Evolutionary conservation across 92 coral and sea anemone species (phyloP), one percentile per base, ranked within the genome.

Genomic region (Heliopora coerulea): DNA sequence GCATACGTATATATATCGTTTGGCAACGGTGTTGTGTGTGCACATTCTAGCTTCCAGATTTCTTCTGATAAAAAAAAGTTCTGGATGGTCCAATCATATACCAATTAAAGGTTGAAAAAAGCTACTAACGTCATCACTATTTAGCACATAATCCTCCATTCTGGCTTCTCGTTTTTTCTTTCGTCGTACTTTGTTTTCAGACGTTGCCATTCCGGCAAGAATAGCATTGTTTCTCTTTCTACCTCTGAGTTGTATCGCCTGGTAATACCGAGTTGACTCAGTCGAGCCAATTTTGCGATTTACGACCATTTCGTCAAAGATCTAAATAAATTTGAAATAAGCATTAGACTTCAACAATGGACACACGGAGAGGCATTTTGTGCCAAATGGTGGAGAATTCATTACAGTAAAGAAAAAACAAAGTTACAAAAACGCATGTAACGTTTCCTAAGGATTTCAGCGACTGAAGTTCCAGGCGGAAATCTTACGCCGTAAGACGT

Each of bases 181-280:
- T 26, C 39, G 58, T 44, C 26, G 49, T 29, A 39, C 4, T 19
- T 21, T 41, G 23, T 65, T 65, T 19, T 19, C 41, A 8, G 49
- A 6, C 56, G 46, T 39, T 41, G 52, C 12, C 33, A 4, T 65
- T n/a, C 41, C 41, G 1, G 17, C 41, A 30, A 67, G 14, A 19
- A 46, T 17, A 18, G 39, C 21, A 18, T 27, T 67, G 17, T 63
- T 37, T 33, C 57, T 29, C 3, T 21, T 12, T 37, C 77, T 30
- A 14, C 77, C 77, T 70, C 77, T 52, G 8, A 70, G 41, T 19
- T 70, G 77, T 10, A 70, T 27, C 1, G 77, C 77, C 13, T 70
- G 17, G 26, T 70, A 41, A 26, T 52, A 70, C 34, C 37, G 77
- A 11, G 49, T 50, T 10, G 77, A 70, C 63, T 70, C 77, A 17